phyloP scores from a whole-genome alignment of 2,113 vertebrate species.

The Rhineura floridana region DNA sequence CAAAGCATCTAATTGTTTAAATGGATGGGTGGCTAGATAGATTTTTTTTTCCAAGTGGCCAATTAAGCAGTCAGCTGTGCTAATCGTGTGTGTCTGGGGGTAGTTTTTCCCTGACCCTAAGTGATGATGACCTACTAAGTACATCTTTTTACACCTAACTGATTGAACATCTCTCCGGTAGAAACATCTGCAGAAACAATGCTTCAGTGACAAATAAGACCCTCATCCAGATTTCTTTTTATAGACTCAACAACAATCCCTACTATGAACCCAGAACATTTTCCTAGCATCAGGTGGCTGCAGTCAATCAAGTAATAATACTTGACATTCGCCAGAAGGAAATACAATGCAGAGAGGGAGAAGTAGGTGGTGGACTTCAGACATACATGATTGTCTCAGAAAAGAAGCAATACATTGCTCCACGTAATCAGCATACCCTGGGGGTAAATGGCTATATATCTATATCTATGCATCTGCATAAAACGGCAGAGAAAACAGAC shows the following conservation, averaged over 20 bases:
- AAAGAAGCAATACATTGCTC: conserved; percentile 24
- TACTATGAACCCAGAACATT: conserved; percentile 77
- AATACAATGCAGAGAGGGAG: conserved; percentile 72
- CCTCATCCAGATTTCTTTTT: conserved; percentile 81
- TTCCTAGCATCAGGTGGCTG: conserved; percentile 85
- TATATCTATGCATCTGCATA: neutral
- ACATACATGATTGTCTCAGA: conserved; percentile 45
- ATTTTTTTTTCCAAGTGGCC: conserved; percentile 58
- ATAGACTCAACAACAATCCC: conserved; percentile 82
- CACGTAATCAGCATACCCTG: conserved; percentile 5
- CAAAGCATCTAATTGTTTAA: conserved; percentile 60
- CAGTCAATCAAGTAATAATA: conserved; percentile 82
- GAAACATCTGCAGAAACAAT: conserved; percentile 82
- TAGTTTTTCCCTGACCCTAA: conserved; percentile 61
- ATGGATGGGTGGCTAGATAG: conserved; percentile 50
- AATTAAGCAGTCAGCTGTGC: conserved; percentile 62
- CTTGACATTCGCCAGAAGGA: conserved; percentile 67
- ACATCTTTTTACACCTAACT: conserved; percentile 78
- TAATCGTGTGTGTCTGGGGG: conserved; percentile 60
- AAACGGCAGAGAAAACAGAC: neutral
- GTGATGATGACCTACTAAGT: conserved; percentile 54
- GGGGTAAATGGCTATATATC: neutral
- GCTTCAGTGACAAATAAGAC: conserved; percentile 81
- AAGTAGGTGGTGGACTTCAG: conserved; percentile 60
- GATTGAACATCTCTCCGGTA: conserved; percentile 77